Conservation (phyloP, 1,140 invertebrate species). For the Anoplophora glabripennis region DNA sequence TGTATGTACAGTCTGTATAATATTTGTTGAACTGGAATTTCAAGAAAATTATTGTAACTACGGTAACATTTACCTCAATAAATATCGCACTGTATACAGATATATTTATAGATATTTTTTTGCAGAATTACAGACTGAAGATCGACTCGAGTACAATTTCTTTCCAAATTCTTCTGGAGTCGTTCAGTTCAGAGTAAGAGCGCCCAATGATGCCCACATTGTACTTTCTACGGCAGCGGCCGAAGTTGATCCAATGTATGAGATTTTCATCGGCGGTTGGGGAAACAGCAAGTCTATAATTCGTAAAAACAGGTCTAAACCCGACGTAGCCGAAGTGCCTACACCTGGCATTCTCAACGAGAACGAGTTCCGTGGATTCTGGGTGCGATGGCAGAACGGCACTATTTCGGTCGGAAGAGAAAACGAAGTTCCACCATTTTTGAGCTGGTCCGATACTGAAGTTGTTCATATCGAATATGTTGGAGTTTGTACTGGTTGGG, state of each 20-base stretch:
- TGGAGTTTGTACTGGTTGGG: conserved; percentile 83
- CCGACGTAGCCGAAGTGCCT: conserved; percentile 69
- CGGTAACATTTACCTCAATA: too few species aligned
- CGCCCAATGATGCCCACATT: conserved; percentile 76
- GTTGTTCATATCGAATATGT: conserved; percentile 67
- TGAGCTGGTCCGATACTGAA: conserved; percentile 68
- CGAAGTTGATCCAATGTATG: conserved; percentile 71
- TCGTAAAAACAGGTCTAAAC: conserved; percentile 72
- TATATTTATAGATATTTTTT: conserved; percentile 27
- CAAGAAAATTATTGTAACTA: too few species aligned
- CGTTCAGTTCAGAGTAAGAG: conserved; percentile 71
- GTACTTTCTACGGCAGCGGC: conserved; percentile 65
- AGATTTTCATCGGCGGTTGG: conserved; percentile 83
- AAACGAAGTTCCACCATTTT: conserved; percentile 66
- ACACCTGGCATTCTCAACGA: conserved; percentile 67
- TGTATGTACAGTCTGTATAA: too few species aligned
- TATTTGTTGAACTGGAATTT: too few species aligned
- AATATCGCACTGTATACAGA: too few species aligned
- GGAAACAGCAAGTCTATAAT: conserved; percentile 74
- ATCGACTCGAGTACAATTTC: conserved; percentile 79
- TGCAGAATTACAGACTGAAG: conserved; percentile 70
- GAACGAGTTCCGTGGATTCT: conserved; percentile 76
- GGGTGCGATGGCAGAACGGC: conserved; percentile 74
- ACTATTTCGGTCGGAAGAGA: conserved; percentile 65
- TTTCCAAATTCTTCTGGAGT: conserved; percentile 64